A percentile compares a stretch with the other conserved stretches of the same genome.
These are phyloP conservation scores for Vombatus ursinus DNA, from an alignment of 2,113 vertebrate genomes.

Conservation along the genomic window DNA sequence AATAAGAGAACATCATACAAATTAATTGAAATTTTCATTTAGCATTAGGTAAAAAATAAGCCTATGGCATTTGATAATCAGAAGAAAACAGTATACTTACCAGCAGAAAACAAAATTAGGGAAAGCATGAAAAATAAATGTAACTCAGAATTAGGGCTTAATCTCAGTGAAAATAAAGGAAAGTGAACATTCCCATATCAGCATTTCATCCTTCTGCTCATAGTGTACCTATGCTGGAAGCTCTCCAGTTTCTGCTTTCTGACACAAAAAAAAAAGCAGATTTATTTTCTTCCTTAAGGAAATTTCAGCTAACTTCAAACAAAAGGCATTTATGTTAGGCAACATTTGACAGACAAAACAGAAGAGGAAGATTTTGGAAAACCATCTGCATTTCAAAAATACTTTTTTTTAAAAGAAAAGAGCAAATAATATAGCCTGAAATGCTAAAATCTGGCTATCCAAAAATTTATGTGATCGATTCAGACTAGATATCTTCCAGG, in stretches of 20 bases:
- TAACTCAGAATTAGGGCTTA: slow-evolving; percentile 78
- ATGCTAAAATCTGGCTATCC: slow-evolving; percentile 55
- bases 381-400: slow-evolving; percentile 26
- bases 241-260: slow-evolving; percentile 48
- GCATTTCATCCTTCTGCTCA: slow-evolving; percentile 48
- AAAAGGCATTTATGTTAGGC: slow-evolving; percentile 66
- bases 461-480: slow-evolving; percentile 70
- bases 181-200: slow-evolving; percentile 7
- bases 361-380: slow-evolving; percentile 47
- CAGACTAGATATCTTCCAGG: slow-evolving; percentile 51
- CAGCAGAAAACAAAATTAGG: slow-evolving; percentile 80
- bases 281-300: slow-evolving; percentile 43
- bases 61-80: slow-evolving; percentile 53
- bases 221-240: slow-evolving; percentile 41
- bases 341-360: slow-evolving; percentile 17
- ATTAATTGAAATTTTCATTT: neutral
- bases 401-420: slow-evolving; percentile 7
- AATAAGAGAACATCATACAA: neutral
- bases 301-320: slow-evolving; percentile 47
- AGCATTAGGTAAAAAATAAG: slow-evolving; percentile 17
- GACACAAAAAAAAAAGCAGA: neutral
- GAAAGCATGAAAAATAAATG: slow-evolving; percentile 82
- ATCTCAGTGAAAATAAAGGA: slow-evolving; percentile 59
- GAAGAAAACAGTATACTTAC: slow-evolving; percentile 80
- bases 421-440: slow-evolving; percentile 43